Percentiles rank a stretch among this genome's conserved stretches.
phyloP scores from a whole-genome alignment of 1,140 invertebrate genomes.

The Drosophila suzukii region DNA sequence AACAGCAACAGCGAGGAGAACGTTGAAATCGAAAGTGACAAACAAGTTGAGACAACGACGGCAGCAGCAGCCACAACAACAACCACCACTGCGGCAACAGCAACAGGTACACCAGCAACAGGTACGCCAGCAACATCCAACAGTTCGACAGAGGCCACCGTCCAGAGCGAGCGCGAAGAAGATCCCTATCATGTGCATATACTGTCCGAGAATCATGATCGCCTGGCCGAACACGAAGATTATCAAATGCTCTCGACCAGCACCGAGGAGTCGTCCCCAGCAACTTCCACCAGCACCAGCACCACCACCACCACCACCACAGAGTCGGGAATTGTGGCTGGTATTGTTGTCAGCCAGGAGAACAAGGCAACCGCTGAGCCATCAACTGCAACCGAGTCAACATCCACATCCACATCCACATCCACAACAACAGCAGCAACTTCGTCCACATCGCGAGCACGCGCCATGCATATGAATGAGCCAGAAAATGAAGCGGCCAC shows the following conservation, averaged over 20 bases:
- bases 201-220: slow-evolving; percentile 83
- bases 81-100: slow-evolving; percentile 10
- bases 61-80: slow-evolving; percentile 23
- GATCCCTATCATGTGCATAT: slow-evolving; percentile 84
- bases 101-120: slow-evolving; percentile 34
- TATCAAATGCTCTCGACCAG: slow-evolving; percentile 82
- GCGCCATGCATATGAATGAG: slow-evolving; percentile 83
- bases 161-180: slow-evolving; percentile 59
- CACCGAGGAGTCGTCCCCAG: slow-evolving; percentile 59
- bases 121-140: slow-evolving; percentile 10
- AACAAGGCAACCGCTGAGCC: slow-evolving; percentile 71
- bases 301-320: slow-evolving; percentile 46
- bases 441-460: slow-evolving; percentile 67
- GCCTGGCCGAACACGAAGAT: slow-evolving; percentile 83
- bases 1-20: slow-evolving; percentile 77
- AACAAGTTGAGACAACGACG: slow-evolving; percentile 40
- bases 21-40: slow-evolving; percentile 74
- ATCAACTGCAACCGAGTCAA: slow-evolving; percentile 31
- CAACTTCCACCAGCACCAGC: slow-evolving; percentile 33
- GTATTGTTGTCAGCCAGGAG: slow-evolving; percentile 73
- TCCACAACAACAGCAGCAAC: slow-evolving; percentile 30
- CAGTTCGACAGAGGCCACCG: slow-evolving; percentile 26
- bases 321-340: slow-evolving; percentile 41
- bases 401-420: slow-evolving; percentile 23
- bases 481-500: slow-evolving; percentile 47